Percentiles rank a stretch among this genome's conserved stretches.
These are phyloP conservation scores for Leucophenga varia DNA, from an alignment of 1,140 invertebrate genomes.

Conservation along the genomic window DNA sequence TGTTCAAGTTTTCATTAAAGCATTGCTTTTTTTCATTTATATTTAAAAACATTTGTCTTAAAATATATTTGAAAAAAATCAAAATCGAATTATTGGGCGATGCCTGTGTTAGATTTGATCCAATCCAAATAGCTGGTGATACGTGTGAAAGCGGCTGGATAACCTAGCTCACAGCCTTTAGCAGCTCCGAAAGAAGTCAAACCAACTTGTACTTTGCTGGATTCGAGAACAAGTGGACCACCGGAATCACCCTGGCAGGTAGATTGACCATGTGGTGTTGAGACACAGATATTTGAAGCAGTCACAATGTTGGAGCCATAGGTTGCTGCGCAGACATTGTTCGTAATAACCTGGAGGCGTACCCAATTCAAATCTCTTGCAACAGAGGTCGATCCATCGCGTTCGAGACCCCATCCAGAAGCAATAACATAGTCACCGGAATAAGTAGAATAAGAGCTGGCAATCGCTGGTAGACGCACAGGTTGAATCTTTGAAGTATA, in stretches of 20 bases:
- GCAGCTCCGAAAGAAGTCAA: conserved; percentile 55
- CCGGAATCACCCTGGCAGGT: conserved; percentile 61
- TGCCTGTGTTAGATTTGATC: conserved; percentile 48
- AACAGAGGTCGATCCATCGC: conserved; percentile 23
- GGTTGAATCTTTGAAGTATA: conserved; percentile 20
- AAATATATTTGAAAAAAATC: no score
- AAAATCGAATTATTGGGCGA: conserved; percentile 26
- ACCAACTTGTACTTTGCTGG: conserved; percentile 54
- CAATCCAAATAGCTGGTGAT: conserved; percentile 59
- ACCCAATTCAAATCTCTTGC: conserved; percentile 22
- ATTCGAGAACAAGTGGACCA: conserved; percentile 58
- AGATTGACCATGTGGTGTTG: conserved; percentile 20
- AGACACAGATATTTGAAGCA: conserved; percentile 25
- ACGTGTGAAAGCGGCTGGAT: conserved; percentile 59
- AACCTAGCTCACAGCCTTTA: conserved; percentile 44
- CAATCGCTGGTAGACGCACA: conserved; percentile 17
- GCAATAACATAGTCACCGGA: conserved; percentile 25
- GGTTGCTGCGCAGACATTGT: conserved; percentile 8
- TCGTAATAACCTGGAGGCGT: conserved; percentile 3
- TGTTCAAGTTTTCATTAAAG: no score
- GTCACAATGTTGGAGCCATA: conserved; percentile 31
- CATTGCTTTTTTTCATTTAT: no score
- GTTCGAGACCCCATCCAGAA: conserved; percentile 36
- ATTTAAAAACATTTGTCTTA: no score
- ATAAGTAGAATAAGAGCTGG: conserved; percentile 30